Conservation (phyloP, 1,140 invertebrate genomes). For the Camponotus floridanus region DNA sequence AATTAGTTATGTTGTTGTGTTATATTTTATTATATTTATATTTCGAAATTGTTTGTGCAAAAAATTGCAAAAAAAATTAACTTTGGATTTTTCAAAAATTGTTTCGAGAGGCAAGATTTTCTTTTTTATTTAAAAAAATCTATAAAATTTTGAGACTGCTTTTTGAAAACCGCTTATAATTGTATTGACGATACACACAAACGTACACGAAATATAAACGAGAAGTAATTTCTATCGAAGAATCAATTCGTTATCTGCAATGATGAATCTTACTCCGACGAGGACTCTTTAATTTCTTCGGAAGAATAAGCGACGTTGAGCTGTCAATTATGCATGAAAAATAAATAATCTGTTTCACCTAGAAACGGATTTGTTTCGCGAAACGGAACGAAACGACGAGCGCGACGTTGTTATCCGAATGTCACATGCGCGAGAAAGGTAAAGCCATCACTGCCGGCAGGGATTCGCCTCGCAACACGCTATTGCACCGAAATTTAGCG, state of each 20-base stretch:
- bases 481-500: constrained; percentile 58
- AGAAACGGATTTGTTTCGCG: constrained; percentile 42
- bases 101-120: background rate
- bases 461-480: constrained; percentile 20
- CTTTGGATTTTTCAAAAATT: background rate
- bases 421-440: constrained; percentile 52
- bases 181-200: background rate
- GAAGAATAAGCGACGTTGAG: constrained; percentile 15
- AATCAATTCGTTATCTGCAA: constrained; percentile 1
- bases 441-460: constrained; percentile 47
- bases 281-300: constrained; percentile 41
- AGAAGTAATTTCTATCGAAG: constrained; percentile 14
- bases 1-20: background rate
- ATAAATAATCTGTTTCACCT: constrained; percentile 49
- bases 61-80: background rate
- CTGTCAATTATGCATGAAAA: constrained; percentile 53
- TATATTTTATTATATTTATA: background rate
- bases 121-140: background rate
- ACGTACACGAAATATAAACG: background rate
- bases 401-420: constrained; percentile 57
- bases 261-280: background rate
- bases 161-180: background rate
- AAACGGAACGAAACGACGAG: constrained; percentile 42
- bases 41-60: background rate
- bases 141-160: background rate